These are phyloP conservation scores for Hylaea fasciaria DNA, from an alignment of 2,888 invertebrate species.

Conservation along the genomic window DNA sequence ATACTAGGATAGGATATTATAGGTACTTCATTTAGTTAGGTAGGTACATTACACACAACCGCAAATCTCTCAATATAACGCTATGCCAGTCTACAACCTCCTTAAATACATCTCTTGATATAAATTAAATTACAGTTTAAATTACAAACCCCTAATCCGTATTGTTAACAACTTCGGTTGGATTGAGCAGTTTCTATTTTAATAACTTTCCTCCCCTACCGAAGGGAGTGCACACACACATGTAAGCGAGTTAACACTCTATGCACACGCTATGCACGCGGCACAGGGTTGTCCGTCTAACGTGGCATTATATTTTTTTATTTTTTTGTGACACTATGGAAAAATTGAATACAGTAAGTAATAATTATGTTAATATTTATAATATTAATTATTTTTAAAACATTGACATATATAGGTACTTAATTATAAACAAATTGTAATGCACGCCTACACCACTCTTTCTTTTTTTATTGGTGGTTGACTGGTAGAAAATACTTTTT, in stretches of 20 bases:
- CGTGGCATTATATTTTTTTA: no score
- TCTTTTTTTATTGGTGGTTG: no score
- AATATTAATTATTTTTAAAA: no score
- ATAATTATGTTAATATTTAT: no score
- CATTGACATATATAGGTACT: no score
- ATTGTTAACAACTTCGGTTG: constrained; percentile 26
- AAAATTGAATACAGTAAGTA: neutral
- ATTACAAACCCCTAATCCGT: constrained; percentile 29
- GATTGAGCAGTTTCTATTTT: constrained; percentile 22
- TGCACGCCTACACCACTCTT: no score
- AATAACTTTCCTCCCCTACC: constrained; percentile 18
- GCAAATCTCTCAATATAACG: neutral
- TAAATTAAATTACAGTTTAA: constrained; percentile 29
- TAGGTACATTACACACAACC: no score
- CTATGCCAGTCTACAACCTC: neutral
- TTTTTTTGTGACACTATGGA: no score
- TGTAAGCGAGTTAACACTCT: neutral
- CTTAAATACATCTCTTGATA: constrained; percentile 8
- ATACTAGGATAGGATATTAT: no score
- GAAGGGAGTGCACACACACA: constrained; percentile 10
- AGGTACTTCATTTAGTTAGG: no score
- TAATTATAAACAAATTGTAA: no score
- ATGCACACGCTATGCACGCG: constrained; percentile 2
- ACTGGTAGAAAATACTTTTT: no score
- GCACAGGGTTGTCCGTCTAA: constrained; percentile 8